Conservation (phyloP, 2,888 invertebrate genomes). For the Eupsilia transversa region DNA sequence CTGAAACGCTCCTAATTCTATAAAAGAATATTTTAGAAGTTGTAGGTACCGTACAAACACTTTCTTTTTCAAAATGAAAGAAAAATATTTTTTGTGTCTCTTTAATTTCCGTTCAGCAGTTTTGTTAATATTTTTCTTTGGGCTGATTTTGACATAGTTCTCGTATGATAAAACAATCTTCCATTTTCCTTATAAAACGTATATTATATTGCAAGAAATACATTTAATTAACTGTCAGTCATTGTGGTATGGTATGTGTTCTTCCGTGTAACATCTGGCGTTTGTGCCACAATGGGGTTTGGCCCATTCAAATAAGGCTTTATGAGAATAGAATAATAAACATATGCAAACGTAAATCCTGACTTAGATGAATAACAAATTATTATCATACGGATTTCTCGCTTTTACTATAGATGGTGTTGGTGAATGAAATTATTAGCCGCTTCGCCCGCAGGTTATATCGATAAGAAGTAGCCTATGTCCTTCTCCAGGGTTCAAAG, state of each 20-base stretch:
- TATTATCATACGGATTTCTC: background rate
- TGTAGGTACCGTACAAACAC: background rate
- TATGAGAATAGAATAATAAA: slow-evolving; percentile 40
- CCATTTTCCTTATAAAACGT: background rate
- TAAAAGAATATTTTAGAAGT: background rate
- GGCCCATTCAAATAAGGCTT: slow-evolving; percentile 36
- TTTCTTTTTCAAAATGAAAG: background rate
- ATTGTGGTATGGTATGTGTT: slow-evolving; percentile 35
- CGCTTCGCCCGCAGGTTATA: too few species aligned
- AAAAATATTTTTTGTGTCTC: background rate
- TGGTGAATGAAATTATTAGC: background rate
- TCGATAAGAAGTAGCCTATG: too few species aligned
- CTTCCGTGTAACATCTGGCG: slow-evolving; percentile 53
- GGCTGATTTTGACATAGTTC: background rate
- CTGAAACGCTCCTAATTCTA: background rate
- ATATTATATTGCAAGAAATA: slow-evolving; percentile 1
- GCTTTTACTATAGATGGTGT: background rate
- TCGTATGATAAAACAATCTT: background rate
- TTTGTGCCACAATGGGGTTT: slow-evolving; percentile 22
- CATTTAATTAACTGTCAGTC: slow-evolving; percentile 53
- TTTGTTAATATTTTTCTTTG: background rate
- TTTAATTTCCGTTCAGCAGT: background rate
- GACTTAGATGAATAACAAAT: slow-evolving; percentile 18
- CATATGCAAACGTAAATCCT: slow-evolving; percentile 13
- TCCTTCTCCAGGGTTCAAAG: too few species aligned